Evolutionary conservation across 35 echinoderm and acorn worm genomes (phyloP).

Genomic region (Apostichopus californicus): DNA sequence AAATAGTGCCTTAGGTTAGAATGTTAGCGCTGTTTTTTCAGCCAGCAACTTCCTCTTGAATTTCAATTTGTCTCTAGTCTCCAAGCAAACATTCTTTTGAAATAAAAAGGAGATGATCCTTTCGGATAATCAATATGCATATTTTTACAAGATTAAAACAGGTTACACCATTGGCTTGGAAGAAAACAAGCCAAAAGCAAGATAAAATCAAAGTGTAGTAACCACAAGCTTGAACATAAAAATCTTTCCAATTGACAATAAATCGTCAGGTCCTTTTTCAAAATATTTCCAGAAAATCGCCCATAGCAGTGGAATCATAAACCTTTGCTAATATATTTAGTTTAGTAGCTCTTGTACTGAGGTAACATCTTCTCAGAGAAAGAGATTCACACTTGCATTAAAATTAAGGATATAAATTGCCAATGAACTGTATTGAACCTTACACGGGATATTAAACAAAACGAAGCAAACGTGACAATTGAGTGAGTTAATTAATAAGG

Average conservation of each 20-base stretch:
- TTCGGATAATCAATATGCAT: constrained; percentile 22
- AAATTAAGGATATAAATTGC: not conserved
- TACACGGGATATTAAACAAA: too few relatives aligned
- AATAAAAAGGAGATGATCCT: constrained; percentile 18
- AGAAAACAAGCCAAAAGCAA: not conserved
- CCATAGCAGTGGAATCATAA: not conserved
- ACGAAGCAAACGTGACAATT: too few relatives aligned
- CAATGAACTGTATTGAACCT: not conserved
- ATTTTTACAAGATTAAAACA: not conserved
- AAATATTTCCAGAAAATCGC: not conserved
- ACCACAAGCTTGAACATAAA: not conserved
- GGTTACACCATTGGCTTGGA: not conserved
- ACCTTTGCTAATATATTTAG: not conserved
- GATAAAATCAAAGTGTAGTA: not conserved
- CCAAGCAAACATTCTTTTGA: constrained; percentile 15
- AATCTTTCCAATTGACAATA: not conserved
- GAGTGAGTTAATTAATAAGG: too few relatives aligned
- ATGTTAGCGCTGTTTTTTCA: constrained; percentile 5
- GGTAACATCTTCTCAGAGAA: not conserved
- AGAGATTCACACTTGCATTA: not conserved
- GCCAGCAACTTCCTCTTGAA: constrained; percentile 18
- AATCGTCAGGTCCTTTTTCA: not conserved
- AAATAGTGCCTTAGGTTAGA: constrained; percentile 27
- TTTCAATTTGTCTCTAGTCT: not conserved
- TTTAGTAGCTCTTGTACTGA: not conserved